These are phyloP conservation scores for Corapipo altera DNA, from an alignment of 2,113 vertebrate genomes.

Conservation along the genomic window DNA sequence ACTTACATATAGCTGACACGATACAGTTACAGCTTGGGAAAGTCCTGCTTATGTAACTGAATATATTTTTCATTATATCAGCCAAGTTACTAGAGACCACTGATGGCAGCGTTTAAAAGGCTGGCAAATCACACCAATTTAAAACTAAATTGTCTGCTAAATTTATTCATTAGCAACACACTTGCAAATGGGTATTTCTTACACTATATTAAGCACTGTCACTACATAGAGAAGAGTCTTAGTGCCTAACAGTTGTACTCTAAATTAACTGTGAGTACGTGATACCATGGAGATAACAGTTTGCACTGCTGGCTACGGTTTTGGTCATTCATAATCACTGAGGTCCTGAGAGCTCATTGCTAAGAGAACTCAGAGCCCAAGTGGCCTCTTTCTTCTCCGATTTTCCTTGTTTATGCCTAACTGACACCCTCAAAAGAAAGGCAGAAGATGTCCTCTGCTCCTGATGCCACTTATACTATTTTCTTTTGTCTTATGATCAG, in stretches of 20 bases:
- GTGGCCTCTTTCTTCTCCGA: neutral
- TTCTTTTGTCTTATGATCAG: neutral
- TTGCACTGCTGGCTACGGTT: neutral
- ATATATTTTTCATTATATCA: neutral
- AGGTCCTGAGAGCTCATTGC: neutral
- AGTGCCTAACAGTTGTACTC: neutral
- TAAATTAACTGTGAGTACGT: neutral
- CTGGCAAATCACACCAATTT: neutral
- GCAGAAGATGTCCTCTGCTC: neutral
- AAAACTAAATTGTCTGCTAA: neutral
- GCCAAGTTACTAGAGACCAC: neutral
- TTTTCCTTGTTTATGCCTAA: neutral
- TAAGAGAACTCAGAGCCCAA: neutral
- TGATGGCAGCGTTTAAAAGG: neutral
- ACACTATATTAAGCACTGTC: neutral
- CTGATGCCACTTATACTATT: neutral
- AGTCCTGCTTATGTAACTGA: neutral
- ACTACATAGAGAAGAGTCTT: neutral
- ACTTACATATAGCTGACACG: neutral
- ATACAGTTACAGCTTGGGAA: neutral
- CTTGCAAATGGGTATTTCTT: neutral
- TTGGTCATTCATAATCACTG: accelerated
- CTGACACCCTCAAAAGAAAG: neutral
- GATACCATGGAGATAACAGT: neutral
- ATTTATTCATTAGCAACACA: neutral